Conservation (phyloP, 2,888 invertebrate genomes). For the Aproaerema taeniolella region DNA sequence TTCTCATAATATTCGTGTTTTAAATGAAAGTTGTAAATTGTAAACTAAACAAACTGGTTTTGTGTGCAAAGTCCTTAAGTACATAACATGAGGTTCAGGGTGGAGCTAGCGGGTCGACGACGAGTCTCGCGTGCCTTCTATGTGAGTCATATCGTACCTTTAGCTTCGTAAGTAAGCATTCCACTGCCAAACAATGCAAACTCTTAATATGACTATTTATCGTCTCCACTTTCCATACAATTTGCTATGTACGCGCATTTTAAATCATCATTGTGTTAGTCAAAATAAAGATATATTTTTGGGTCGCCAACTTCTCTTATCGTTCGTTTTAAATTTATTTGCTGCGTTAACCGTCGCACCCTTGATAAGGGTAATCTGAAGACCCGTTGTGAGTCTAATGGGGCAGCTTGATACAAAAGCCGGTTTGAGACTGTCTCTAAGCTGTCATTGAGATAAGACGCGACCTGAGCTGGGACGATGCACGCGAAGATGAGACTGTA, state of each 20-base stretch:
- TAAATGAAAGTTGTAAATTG: slow-evolving; percentile 8
- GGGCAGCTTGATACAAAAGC: slow-evolving; percentile 44
- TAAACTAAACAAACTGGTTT: slow-evolving; percentile 5
- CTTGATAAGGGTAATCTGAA: slow-evolving; percentile 34
- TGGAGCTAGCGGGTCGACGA: slow-evolving; percentile 38
- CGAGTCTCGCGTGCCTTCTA: slow-evolving; percentile 54
- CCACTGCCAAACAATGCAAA: slow-evolving; percentile 31
- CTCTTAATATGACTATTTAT: slow-evolving; percentile 3
- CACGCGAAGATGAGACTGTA: slow-evolving; percentile 34
- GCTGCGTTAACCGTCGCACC: slow-evolving; percentile 21
- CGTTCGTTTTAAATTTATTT: slow-evolving; percentile 1
- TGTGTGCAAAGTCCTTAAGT: slow-evolving; percentile 16
- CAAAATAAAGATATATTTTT: not conserved
- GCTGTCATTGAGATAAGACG: slow-evolving; percentile 36
- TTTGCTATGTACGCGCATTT: not conserved
- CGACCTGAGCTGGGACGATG: slow-evolving; percentile 21
- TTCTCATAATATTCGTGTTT: slow-evolving; percentile 1
- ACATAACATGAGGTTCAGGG: slow-evolving; percentile 27
- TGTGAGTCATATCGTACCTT: slow-evolving; percentile 59
- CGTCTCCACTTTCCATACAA: not conserved
- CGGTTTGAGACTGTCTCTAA: slow-evolving; percentile 47
- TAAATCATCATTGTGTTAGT: not conserved
- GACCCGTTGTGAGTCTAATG: slow-evolving; percentile 36
- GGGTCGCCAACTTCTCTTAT: not conserved
- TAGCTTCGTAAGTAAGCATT: slow-evolving; percentile 58